A percentile compares a stretch with the other conserved stretches of the same genome.
Conservation (phyloP, 2,113 vertebrate species). For the Heliornis fulica region DNA sequence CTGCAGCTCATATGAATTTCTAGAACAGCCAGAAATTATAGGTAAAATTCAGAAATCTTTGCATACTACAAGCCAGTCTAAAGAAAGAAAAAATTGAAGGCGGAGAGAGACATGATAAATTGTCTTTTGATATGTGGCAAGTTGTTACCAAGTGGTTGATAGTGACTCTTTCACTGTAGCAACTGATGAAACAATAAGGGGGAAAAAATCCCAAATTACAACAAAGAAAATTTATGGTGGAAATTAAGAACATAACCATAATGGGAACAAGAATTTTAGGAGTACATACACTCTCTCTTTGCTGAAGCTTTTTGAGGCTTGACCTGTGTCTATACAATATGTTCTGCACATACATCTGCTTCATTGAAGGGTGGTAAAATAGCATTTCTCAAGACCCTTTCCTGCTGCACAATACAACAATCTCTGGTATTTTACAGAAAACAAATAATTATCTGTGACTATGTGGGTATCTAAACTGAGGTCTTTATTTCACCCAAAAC, state of each 20-base stretch:
- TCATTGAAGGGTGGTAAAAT: neutral
- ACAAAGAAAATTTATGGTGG: neutral
- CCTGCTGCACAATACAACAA: neutral
- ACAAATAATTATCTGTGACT: neutral
- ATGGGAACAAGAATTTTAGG: neutral
- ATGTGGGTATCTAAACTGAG: neutral
- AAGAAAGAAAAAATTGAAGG: neutral
- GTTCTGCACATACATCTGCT: neutral
- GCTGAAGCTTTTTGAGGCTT: neutral
- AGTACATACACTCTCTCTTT: neutral
- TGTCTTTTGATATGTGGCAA: neutral
- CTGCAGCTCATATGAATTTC: neutral
- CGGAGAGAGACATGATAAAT: neutral
- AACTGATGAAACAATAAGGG: neutral
- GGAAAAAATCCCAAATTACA: neutral
- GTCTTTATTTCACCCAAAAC: constrained; percentile 2
- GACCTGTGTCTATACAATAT: neutral
- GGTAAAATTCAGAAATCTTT: neutral
- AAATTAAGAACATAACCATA: neutral
- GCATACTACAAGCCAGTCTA: neutral
- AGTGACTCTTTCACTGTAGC: neutral
- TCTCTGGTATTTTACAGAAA: neutral
- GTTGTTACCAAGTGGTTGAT: neutral
- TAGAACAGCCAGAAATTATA: neutral
- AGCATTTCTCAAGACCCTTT: neutral